Percentiles rank a stretch among this genome's conserved stretches.
phyloP scores from a whole-genome alignment of 1,140 invertebrate genomes.

The Drosophila sucinea region DNA sequence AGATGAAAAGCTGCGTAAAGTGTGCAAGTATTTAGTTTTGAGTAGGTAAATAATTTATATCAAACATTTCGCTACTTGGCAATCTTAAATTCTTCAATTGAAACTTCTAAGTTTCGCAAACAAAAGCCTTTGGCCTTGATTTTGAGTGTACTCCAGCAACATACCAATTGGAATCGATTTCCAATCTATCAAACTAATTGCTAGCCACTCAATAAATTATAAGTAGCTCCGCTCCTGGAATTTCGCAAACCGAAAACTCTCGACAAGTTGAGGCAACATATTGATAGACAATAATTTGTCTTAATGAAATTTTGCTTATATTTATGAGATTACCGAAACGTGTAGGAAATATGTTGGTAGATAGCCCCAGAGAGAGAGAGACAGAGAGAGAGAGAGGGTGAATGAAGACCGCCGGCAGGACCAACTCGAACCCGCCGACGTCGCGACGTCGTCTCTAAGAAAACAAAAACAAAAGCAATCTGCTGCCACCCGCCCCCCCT shows the following conservation, averaged over 20 bases:
- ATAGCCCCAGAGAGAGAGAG: neutral
- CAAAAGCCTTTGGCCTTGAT: too few species aligned
- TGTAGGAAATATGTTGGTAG: slow-evolving; percentile 47
- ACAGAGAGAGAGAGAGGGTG: neutral
- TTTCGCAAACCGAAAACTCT: neutral
- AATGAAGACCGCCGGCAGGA: neutral
- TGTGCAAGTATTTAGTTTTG: too few species aligned
- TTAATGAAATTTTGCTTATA: slow-evolving; percentile 80
- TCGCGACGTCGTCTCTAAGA: slow-evolving; percentile 55
- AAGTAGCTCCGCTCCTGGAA: slow-evolving; percentile 1
- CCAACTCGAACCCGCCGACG: neutral
- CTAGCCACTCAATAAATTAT: neutral
- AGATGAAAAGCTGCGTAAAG: too few species aligned
- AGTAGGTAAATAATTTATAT: too few species aligned
- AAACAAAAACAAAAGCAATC: slow-evolving; percentile 58
- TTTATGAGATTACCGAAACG: slow-evolving; percentile 78
- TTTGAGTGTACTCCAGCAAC: too few species aligned
- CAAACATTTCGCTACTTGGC: too few species aligned
- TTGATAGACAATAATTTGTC: slow-evolving; percentile 83
- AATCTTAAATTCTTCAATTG: too few species aligned
- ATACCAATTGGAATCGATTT: neutral
- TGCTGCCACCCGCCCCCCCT: slow-evolving; percentile 50
- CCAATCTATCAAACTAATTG: neutral
- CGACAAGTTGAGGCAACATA: slow-evolving; percentile 66
- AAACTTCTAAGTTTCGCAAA: too few species aligned